Conservation (phyloP, 2,888 invertebrate genomes). For the Cataglyphis cursor region DNA sequence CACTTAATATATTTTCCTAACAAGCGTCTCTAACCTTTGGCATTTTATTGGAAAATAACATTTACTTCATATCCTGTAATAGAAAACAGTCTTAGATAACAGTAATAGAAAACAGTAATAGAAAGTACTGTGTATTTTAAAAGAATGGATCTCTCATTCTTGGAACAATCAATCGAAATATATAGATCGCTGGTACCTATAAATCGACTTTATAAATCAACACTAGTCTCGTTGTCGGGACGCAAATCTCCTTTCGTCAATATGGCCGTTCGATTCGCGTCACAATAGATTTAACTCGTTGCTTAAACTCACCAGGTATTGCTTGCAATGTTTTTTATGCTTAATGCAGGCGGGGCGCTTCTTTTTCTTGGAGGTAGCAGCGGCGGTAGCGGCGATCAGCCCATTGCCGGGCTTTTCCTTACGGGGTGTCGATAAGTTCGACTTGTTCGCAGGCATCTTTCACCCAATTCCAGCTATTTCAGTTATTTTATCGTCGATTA, state of each 20-base stretch:
- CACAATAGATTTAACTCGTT: constrained; percentile 50
- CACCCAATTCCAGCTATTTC: background rate
- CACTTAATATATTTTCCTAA: constrained; percentile 17
- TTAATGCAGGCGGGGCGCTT: constrained; percentile 82
- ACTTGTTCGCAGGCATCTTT: constrained; percentile 84
- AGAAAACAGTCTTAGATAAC: background rate
- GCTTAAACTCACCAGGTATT: constrained; percentile 83
- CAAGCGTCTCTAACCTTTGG: constrained; percentile 15
- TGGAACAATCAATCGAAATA: constrained; percentile 20
- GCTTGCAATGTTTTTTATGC: constrained; percentile 83
- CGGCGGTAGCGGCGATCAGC: constrained; percentile 66
- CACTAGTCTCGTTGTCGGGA: background rate
- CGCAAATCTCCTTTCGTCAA: constrained; percentile 41
- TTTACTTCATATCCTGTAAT: background rate
- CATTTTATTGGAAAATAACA: background rate
- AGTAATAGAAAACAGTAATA: background rate
- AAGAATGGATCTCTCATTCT: background rate
- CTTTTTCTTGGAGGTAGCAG: constrained; percentile 76
- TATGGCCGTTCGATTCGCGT: constrained; percentile 65
- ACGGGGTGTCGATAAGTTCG: constrained; percentile 79
- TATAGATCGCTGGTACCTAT: background rate
- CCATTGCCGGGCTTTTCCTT: constrained; percentile 82
- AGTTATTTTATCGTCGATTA: constrained; percentile 9
- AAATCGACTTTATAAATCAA: constrained; percentile 1
- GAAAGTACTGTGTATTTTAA: constrained; percentile 16